Evolutionary conservation across 2,888 invertebrate genomes (phyloP).

Genomic region (Deladenus siricidicola): DNA sequence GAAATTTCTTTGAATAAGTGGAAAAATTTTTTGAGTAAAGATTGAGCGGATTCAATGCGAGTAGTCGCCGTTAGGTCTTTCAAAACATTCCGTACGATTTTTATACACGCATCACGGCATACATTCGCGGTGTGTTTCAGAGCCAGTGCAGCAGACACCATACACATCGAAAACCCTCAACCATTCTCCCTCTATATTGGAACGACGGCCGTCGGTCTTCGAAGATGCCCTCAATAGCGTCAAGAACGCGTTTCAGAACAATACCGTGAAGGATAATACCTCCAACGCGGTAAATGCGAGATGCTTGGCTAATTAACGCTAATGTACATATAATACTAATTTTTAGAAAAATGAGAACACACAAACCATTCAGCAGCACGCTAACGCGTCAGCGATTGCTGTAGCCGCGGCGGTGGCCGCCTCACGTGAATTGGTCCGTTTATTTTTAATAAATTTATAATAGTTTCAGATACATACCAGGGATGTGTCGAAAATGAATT

Average conservation of each 20-base stretch:
- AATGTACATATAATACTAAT: background rate
- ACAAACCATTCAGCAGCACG: background rate
- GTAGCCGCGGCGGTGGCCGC: background rate
- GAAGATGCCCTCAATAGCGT: constrained; percentile 46
- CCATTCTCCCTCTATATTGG: constrained; percentile 13
- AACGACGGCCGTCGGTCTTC: constrained; percentile 40
- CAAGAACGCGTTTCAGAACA: constrained; percentile 32
- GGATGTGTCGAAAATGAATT: too few species aligned
- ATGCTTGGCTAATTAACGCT: too few species aligned
- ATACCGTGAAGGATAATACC: background rate
- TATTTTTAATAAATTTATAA: background rate
- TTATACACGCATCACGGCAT: too few species aligned
- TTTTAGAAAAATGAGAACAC: background rate
- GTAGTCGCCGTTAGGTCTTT: too few species aligned
- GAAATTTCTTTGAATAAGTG: too few species aligned
- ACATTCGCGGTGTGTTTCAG: too few species aligned
- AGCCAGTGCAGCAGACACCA: too few species aligned
- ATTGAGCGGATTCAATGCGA: too few species aligned
- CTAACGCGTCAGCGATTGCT: background rate
- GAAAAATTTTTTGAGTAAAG: too few species aligned
- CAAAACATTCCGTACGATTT: too few species aligned
- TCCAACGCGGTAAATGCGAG: too few species aligned
- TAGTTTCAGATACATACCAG: background rate
- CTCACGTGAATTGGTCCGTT: constrained; percentile 1
- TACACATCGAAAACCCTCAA: background rate